Base-by-base conservation (phyloP, 2,797 vertebrate species). In the Rhinichthys osculus region DNA sequence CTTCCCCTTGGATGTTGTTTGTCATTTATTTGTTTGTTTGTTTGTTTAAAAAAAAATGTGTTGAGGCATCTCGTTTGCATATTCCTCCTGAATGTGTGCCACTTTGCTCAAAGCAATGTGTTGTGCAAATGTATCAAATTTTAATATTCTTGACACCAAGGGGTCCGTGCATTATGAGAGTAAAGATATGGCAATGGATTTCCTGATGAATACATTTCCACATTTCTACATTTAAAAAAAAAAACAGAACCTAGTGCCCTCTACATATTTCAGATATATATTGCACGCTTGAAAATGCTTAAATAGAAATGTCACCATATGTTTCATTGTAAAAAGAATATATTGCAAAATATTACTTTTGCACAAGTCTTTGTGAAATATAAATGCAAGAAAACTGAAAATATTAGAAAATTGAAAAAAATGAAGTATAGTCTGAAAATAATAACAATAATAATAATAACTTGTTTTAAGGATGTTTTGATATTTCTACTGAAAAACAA, bases 101-200 rank as follows among this genome's bases (percentile, higher is more conserved):
- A 82, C 80, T 71, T 38, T 82, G 83, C 83, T 76, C 76, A 71
- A 13, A 85, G 76, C 66, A 62, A 50, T 80, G 69, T 80, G 69
- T 64, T 85, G 84, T 80, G 84, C 57, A 38, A 85, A 80, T 38
- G 40, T 50, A 80, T 73, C 69, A 80, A 47, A 78, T 71, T 72
- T 52, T 66, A 80, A 73, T 85, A 85, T 66, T 85, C 42, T 72
- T 27, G 7, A 73, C 44, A 23, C 84, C 73, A 47, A 47, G 42
- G 30, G 69, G 38, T 85, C 54, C n/a, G 9, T 81, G 54, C 42
- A 44, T 62, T 64, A 72, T 73, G 69, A 66, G 30, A 62, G 66
- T 33, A 70, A 80, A 47, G 42, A 80, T 73, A 64, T 38, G 52
- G 54, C 21, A 64, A 64, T 0, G 7, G 35, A 50, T 57, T 40